Evolutionary conservation across 2,113 vertebrate genomes (phyloP).

Genomic region (Aegithalos caudatus): DNA sequence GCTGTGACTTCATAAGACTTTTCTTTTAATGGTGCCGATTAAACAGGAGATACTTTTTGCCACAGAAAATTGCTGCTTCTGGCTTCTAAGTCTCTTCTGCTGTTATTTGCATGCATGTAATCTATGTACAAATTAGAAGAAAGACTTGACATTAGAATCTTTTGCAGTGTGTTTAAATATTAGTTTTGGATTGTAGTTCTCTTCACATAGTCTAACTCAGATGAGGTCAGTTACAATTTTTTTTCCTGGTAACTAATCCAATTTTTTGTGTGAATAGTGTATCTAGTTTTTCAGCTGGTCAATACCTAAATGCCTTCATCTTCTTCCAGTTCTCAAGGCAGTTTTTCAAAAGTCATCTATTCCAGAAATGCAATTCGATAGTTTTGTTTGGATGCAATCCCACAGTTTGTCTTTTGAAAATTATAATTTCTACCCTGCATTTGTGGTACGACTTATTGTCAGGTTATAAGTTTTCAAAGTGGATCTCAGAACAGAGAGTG

Average conservation of each 20-base stretch:
- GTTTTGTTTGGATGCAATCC: not conserved
- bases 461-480: not conserved
- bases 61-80: not conserved
- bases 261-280: not conserved
- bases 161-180: not conserved
- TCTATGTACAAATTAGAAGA: not conserved
- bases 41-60: not conserved
- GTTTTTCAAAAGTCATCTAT: not conserved
- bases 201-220: not conserved
- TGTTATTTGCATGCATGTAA: not conserved
- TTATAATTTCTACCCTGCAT: not conserved
- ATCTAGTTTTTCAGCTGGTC: not conserved
- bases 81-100: not conserved
- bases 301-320: not conserved
- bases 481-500: not conserved
- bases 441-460: not conserved
- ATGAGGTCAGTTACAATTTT: not conserved
- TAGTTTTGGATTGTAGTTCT: not conserved
- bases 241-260: not conserved
- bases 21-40: not conserved
- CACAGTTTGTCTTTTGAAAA: not conserved
- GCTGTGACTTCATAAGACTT: not conserved
- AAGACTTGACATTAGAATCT: not conserved
- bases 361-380: not conserved
- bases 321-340: not conserved